A percentile compares a stretch with the other conserved stretches of the same genome.
These are phyloP conservation scores for Gila robusta DNA, from an alignment of 2,797 vertebrate species.

Conservation along the genomic window DNA sequence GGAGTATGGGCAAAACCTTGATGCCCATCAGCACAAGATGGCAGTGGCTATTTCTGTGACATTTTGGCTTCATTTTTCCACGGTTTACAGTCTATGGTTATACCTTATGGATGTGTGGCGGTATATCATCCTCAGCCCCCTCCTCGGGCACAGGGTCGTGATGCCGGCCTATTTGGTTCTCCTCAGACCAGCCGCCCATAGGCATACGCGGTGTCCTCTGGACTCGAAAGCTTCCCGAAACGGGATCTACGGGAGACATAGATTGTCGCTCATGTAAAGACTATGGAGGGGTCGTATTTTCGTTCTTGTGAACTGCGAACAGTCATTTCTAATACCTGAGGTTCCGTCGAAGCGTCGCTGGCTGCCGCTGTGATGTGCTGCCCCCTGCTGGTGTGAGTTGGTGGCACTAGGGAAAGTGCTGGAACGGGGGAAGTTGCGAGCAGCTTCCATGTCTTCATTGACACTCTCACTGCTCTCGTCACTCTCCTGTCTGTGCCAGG, in stretches of 20 bases:
- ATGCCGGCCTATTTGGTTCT: conserved; percentile 81
- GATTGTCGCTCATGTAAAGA: background rate
- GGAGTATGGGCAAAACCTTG: background rate
- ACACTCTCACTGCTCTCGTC: conserved; percentile 94
- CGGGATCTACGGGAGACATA: conserved; percentile 63
- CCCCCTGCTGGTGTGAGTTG: conserved; percentile 76
- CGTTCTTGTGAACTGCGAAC: background rate
- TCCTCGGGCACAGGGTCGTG: conserved; percentile 93
- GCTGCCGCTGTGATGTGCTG: conserved; percentile 78
- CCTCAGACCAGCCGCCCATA: conserved; percentile 96
- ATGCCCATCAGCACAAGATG: background rate
- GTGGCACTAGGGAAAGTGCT: conserved; percentile 86
- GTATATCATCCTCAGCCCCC: conserved; percentile 92
- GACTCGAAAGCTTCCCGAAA: conserved; percentile 72
- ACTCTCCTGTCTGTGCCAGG: conserved; percentile 96
- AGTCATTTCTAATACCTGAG: conserved; percentile 76
- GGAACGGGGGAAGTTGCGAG: conserved; percentile 80
- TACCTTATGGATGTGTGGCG: conserved; percentile 94
- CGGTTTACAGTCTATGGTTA: background rate
- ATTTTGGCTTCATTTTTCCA: background rate
- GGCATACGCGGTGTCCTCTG: conserved; percentile 88
- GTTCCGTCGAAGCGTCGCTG: conserved; percentile 83
- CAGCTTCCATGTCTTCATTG: conserved; percentile 81
- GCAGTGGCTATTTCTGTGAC: background rate
- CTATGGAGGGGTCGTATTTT: background rate